Evolutionary conservation across 2,888 invertebrate genomes (phyloP).

Genomic region (Xestia c-nigrum): DNA sequence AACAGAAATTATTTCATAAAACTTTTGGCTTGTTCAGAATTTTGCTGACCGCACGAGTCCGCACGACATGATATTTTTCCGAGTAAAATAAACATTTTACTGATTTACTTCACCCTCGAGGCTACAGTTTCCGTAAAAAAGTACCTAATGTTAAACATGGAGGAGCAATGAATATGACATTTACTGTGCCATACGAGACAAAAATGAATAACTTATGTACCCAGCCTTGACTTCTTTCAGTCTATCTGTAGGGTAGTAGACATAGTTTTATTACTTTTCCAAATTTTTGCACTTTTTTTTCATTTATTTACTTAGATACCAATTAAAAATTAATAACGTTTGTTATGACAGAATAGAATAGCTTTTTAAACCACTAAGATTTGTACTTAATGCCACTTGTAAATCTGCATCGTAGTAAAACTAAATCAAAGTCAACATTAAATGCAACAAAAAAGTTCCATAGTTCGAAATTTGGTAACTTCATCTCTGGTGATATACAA

Average conservation of each 20-base stretch:
- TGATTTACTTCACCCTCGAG: neutral
- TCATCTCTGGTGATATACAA: no score
- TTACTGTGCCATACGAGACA: neutral
- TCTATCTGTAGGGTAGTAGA: neutral
- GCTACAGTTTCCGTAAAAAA: neutral
- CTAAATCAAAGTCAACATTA: no score
- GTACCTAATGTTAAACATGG: neutral
- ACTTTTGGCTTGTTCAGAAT: neutral
- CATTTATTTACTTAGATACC: no score
- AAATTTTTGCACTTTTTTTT: neutral
- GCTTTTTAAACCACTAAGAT: no score
- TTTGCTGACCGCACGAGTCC: neutral
- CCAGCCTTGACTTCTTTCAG: neutral
- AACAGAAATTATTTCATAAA: neutral
- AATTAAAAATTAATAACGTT: no score
- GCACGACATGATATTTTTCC: neutral
- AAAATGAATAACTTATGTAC: neutral
- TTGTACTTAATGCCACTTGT: no score
- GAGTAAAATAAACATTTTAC: conserved; percentile 2
- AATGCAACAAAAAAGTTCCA: no score
- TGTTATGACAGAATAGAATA: no score
- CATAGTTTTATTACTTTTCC: neutral
- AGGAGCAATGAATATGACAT: neutral
- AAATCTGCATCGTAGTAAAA: no score
- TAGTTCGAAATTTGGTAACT: no score